Evolutionary conservation across 2,113 vertebrate species (phyloP).

Genomic region (Eubucco bourcierii): DNA sequence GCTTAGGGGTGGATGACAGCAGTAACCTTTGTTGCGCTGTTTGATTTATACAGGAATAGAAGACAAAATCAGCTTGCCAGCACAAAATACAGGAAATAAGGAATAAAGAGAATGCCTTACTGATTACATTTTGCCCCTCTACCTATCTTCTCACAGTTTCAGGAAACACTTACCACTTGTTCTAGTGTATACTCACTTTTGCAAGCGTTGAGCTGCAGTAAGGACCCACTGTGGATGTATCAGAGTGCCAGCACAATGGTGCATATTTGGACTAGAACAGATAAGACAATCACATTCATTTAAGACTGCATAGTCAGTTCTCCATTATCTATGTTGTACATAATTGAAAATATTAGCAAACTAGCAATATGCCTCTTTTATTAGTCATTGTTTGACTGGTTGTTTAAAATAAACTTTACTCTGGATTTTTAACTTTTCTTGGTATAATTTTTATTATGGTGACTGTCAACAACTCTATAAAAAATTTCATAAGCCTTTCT

Average conservation of each 20-base stretch:
- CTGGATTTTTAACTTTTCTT: not conserved
- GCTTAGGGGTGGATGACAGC: not conserved
- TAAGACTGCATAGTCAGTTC: not conserved
- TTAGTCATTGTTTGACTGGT: not conserved
- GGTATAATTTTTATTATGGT: not conserved
- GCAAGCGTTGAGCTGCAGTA: constrained; percentile 88
- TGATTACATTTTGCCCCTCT: not conserved
- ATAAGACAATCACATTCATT: not conserved
- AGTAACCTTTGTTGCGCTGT: not conserved
- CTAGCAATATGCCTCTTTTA: not conserved
- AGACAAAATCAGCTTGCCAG: not conserved
- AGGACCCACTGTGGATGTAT: constrained; percentile 88
- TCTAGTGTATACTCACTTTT: constrained; percentile 74
- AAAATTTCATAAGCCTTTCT: not conserved
- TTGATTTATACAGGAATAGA: not conserved
- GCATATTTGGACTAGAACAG: constrained; percentile 65
- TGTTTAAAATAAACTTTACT: not conserved
- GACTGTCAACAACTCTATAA: not conserved
- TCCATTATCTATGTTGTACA: not conserved
- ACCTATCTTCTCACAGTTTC: not conserved
- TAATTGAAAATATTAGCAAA: not conserved
- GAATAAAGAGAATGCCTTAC: not conserved
- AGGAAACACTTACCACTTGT: not conserved
- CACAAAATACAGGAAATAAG: not conserved
- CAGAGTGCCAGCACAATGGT: constrained; percentile 90